These are phyloP conservation scores for Plagodis pulveraria DNA, from an alignment of 2,888 invertebrate genomes.

Conservation along the genomic window DNA sequence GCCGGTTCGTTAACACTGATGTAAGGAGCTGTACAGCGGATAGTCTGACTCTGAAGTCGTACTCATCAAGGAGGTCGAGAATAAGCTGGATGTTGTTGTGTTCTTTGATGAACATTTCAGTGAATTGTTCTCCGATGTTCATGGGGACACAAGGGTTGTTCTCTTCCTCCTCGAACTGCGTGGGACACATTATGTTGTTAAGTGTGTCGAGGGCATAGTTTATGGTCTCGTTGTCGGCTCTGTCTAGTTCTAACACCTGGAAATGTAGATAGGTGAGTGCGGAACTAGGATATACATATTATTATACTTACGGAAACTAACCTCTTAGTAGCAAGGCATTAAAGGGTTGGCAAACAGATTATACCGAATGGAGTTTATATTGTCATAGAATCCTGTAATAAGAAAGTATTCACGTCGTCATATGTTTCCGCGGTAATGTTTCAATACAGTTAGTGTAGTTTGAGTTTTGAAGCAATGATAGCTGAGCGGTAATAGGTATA, in stretches of 20 bases:
- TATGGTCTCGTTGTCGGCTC: slow-evolving; percentile 95
- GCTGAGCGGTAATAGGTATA: too few species aligned
- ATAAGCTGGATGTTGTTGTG: slow-evolving; percentile 93
- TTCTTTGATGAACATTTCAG: slow-evolving; percentile 98
- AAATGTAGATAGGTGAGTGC: slow-evolving; percentile 31
- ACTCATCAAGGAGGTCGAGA: slow-evolving; percentile 95
- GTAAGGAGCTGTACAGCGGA: slow-evolving; percentile 95
- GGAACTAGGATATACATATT: too few species aligned
- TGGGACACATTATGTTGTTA: slow-evolving; percentile 94
- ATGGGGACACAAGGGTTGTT: slow-evolving; percentile 86
- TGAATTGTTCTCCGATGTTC: slow-evolving; percentile 96
- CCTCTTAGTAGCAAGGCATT: too few species aligned
- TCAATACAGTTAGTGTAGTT: too few species aligned
- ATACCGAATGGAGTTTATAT: too few species aligned
- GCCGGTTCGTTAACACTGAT: slow-evolving; percentile 93
- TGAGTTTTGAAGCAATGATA: too few species aligned
- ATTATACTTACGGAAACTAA: too few species aligned
- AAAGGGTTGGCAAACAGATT: too few species aligned
- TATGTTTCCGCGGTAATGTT: too few species aligned
- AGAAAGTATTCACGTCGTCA: too few species aligned
- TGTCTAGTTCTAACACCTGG: slow-evolving; percentile 94
- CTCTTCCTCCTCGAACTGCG: slow-evolving; percentile 92
- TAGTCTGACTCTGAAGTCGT: slow-evolving; percentile 96
- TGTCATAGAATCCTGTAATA: too few species aligned
- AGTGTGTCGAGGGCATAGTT: slow-evolving; percentile 96